Base-by-base conservation (phyloP, 2,888 invertebrate species). In the Melinaea menophilus region DNA sequence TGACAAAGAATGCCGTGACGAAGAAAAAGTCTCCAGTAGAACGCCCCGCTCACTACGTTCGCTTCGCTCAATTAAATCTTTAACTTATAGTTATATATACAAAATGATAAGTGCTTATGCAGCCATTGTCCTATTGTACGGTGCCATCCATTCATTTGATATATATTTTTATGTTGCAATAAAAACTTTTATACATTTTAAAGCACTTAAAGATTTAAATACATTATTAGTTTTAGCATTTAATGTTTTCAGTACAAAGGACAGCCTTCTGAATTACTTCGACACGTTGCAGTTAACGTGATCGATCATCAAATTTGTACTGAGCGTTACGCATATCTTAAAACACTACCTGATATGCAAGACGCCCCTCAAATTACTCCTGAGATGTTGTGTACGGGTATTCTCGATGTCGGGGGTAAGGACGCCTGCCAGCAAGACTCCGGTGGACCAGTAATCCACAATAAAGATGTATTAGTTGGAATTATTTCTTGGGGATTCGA, bases 401-500 rank as follows among this genome's bases (percentile, higher is more conserved):
- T 75, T 75, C 66, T 78, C 7, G 72, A 75, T 55, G 72, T 78
- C 3, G 81, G 80, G 1, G 81, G 80, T 48, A 76, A 79, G 22
- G 79, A 77, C 66, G 75, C 76, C 61, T 82, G 82, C 73, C 74
- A 73, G 60, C 79, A 77, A 46, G 84, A 85, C 70, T 78, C 80
- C 31, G 84, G 85, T 4, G 78, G 81, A 13, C 82, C 83, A 3
- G 72, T 82, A 22, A 61, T 76, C 61, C 80, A 81, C 67, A 78
- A 78, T 58, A 31, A 11, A 51, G 62, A 70, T 9, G 70, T 78
- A 11, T 56, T 81, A 13, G 75, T 82, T 71, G 92, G 92, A 22
- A 71, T 92, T 67, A 84, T 85, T 12, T 92, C 92, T 34, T 92
- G 90, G 87, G 91, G 91, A 69, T 84, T 75, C 69, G 78, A 83